A percentile compares a stretch with the other conserved stretches of the same genome.
Evolutionary conservation across 2,888 invertebrate genomes (phyloP).

Genomic region (Enchytraeus crypticus): DNA sequence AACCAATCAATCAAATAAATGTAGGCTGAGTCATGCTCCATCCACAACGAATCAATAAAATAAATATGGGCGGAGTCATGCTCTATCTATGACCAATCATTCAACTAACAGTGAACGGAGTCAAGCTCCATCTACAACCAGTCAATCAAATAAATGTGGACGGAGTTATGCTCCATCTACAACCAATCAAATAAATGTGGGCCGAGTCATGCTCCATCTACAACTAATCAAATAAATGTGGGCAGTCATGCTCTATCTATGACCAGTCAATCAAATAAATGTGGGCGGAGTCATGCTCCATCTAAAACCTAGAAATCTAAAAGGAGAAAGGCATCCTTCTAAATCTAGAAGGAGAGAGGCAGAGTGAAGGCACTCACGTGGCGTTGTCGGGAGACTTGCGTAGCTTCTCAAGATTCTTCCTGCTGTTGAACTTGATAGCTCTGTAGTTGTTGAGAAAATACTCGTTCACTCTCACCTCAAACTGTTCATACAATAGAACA

Average conservation of each 20-base stretch:
- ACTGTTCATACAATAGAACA: too few relatives aligned
- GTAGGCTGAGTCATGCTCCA: slow-evolving; percentile 30
- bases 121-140: slow-evolving; percentile 35
- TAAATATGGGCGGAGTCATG: slow-evolving; percentile 7
- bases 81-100: slow-evolving; percentile 34
- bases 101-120: background rate
- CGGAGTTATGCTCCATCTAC: slow-evolving; percentile 28
- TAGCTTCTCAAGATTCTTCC: slow-evolving; percentile 33
- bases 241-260: slow-evolving; percentile 35
- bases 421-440: slow-evolving; percentile 32
- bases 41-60: slow-evolving; percentile 25
- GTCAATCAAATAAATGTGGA: background rate
- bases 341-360: too few relatives aligned
- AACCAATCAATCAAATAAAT: background rate
- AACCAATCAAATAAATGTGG: background rate
- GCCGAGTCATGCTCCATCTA: slow-evolving; percentile 28
- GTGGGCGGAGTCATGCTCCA: slow-evolving; percentile 31
- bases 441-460: slow-evolving; percentile 42
- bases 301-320: too few relatives aligned
- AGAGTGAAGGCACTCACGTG: too few relatives aligned
- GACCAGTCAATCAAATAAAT: background rate
- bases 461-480: slow-evolving; percentile 34
- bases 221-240: background rate
- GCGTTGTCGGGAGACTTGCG: slow-evolving; percentile 39
- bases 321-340: too few relatives aligned